phyloP scores from a whole-genome alignment of 2,888 invertebrate genomes.

The Pimpla rufipes region DNA sequence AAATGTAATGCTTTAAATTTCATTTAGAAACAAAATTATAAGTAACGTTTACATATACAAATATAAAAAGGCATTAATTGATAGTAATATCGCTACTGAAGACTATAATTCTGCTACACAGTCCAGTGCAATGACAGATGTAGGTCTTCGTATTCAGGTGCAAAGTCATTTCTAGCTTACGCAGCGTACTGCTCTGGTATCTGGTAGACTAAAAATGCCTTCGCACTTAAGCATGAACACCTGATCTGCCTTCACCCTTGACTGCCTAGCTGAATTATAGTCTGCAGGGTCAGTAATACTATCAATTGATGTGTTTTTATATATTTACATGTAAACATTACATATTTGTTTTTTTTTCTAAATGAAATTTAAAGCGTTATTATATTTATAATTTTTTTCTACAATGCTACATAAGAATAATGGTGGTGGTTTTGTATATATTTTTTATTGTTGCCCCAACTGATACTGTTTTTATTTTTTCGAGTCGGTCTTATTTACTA shows the following conservation, averaged over 20 bases:
- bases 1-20: background rate
- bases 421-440: slow-evolving; percentile 1
- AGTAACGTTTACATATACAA: background rate
- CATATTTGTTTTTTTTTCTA: background rate
- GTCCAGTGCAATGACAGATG: slow-evolving; percentile 6
- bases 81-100: slow-evolving; percentile 1
- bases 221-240: background rate
- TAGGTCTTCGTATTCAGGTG: background rate
- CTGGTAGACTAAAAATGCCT: background rate
- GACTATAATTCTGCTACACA: slow-evolving; percentile 1
- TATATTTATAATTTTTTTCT: background rate
- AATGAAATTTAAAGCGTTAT: background rate
- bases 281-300: background rate
- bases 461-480: background rate
- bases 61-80: background rate
- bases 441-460: background rate
- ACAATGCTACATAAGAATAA: slow-evolving; percentile 3
- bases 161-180: slow-evolving; percentile 6
- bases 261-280: background rate
- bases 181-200: background rate
- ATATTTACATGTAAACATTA: background rate
- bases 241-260: background rate
- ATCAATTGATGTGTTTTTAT: slow-evolving; percentile 3
- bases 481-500: background rate
- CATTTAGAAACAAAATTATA: background rate